A percentile compares a stretch with the other conserved stretches of the same genome.
Evolutionary conservation across 2,113 vertebrate species (phyloP).

Genomic region (Tor tambroides): DNA sequence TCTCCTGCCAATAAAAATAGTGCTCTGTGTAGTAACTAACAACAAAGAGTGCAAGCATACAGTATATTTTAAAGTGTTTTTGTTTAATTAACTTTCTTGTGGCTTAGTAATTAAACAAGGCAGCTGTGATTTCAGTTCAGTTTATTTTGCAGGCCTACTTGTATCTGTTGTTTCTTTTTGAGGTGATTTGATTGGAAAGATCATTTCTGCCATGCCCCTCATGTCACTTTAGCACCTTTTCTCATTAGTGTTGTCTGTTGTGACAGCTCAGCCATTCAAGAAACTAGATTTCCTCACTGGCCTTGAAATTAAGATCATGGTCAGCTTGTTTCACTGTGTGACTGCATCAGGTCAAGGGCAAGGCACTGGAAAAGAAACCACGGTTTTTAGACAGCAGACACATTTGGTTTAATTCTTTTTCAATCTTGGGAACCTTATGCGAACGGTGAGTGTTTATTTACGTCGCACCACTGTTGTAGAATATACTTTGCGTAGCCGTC

Average conservation of each 20-base stretch:
- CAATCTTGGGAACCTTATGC: background rate
- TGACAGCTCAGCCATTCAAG: background rate
- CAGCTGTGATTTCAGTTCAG: background rate
- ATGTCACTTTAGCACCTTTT: background rate
- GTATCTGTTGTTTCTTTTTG: background rate
- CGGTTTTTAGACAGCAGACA: conserved; percentile 5
- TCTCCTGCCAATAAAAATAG: background rate
- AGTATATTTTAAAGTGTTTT: background rate
- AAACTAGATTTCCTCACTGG: conserved; percentile 8
- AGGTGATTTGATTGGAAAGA: background rate
- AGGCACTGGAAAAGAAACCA: background rate
- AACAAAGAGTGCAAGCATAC: background rate
- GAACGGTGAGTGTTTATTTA: conserved; percentile 38
- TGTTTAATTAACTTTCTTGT: background rate
- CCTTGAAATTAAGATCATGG: conserved; percentile 10
- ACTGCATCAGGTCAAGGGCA: background rate
- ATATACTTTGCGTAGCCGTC: conserved; percentile 47
- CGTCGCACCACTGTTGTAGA: conserved; percentile 41
- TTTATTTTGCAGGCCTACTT: background rate
- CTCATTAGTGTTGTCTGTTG: background rate
- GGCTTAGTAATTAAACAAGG: background rate
- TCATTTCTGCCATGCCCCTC: background rate
- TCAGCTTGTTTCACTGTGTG: background rate
- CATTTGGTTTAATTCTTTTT: background rate
- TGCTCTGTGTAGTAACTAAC: background rate